These are phyloP conservation scores for Bombycilla garrulus DNA, from an alignment of 2,113 vertebrate species.

Conservation along the genomic window DNA sequence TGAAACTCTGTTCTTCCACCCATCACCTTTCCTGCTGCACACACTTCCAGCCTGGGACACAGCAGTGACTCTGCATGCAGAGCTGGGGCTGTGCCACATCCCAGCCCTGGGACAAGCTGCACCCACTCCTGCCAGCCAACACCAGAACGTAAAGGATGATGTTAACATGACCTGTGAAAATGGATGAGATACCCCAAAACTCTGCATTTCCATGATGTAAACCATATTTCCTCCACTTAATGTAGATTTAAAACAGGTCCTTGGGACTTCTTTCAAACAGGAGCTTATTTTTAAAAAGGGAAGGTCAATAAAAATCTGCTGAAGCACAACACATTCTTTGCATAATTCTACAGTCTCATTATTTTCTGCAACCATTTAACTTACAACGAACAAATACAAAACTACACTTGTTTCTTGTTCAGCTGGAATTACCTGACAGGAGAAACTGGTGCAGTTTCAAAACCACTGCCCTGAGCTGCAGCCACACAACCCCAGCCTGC, in stretches of 20 bases:
- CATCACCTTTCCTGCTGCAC: neutral
- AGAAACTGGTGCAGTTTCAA: neutral
- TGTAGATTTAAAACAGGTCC: neutral
- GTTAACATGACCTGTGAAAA: neutral
- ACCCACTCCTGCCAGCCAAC: neutral
- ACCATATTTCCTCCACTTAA: neutral
- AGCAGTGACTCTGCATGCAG: fast-evolving
- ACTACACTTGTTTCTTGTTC: neutral
- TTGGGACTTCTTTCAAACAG: neutral
- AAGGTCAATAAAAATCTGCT: neutral
- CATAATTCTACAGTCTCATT: neutral
- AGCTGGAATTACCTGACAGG: neutral
- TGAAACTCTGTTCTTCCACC: neutral
- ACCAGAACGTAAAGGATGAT: neutral
- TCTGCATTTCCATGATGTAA: neutral
- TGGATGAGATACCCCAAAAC: neutral
- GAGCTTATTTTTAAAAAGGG: neutral
- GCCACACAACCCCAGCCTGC: neutral
- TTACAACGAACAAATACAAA: neutral
- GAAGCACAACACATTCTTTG: neutral
- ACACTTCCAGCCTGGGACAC: neutral
- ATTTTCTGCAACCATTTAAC: neutral
- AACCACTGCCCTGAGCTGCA: neutral
- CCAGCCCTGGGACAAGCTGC: neutral
- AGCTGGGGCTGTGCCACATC: neutral